phyloP scores from a whole-genome alignment of 2,113 vertebrate species.

The Microtus oregoni region DNA sequence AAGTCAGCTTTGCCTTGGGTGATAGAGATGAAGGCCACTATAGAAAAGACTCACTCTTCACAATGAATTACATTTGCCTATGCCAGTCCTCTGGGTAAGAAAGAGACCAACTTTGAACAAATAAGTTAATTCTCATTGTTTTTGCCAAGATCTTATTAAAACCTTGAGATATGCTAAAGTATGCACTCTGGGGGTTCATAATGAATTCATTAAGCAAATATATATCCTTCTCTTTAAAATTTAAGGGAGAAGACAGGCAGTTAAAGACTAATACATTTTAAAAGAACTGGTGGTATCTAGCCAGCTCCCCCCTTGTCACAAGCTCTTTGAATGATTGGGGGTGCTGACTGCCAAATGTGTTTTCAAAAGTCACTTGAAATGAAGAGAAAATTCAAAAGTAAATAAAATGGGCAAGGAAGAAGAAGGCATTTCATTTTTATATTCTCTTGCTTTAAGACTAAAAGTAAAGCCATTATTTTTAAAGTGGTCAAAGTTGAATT shows the following conservation, averaged over 20 bases:
- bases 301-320: constrained; percentile 75
- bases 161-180: constrained; percentile 72
- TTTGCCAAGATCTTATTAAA: constrained; percentile 68
- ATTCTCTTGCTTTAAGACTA: constrained; percentile 66
- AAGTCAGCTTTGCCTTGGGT: constrained; percentile 40
- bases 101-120: constrained; percentile 61
- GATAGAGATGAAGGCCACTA: constrained; percentile 19
- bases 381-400: constrained; percentile 79
- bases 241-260: constrained; percentile 78
- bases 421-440: constrained; percentile 62
- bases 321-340: constrained; percentile 80
- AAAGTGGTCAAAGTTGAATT: constrained; percentile 59
- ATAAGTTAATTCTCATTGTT: constrained; percentile 65
- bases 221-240: constrained; percentile 74
- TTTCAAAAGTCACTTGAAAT: constrained; percentile 80
- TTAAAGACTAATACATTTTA: constrained; percentile 80
- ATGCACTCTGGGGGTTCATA: constrained; percentile 60
- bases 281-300: constrained; percentile 76
- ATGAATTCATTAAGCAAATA: constrained; percentile 78
- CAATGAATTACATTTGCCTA: constrained; percentile 49
- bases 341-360: constrained; percentile 79
- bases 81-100: constrained; percentile 27
- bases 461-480: constrained; percentile 61
- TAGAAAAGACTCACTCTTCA: constrained; percentile 40
- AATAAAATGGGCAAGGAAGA: constrained; percentile 71